Base-by-base conservation (phyloP, 1,140 invertebrate species). In the Diuraphis noxia region DNA sequence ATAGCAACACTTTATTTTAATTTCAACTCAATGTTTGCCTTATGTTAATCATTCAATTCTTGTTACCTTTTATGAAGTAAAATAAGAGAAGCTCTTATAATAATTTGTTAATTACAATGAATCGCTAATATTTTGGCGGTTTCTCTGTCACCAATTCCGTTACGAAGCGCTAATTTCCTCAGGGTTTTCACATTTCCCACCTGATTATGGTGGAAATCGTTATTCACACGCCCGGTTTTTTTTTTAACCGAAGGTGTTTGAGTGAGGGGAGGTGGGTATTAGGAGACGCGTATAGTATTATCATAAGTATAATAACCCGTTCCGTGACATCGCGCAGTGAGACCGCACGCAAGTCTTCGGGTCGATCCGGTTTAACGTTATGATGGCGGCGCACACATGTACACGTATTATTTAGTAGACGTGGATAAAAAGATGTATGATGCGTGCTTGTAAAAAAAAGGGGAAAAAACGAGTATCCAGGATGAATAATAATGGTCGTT, bases 311-410 rank as follows among this genome's bases (percentile, higher is more conserved):
- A 63, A 89, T 77, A 91, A 91, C 89, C 43, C 89, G 89, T 91
- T 91, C 36, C n/a, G 43, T 49, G 72, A 87, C 85, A 56, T 87
- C 49, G 21, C 40, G 30, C 1, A 30, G 25, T 56, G 56, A 90
- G 56, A 90, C 63, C 77, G 38, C 89, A 82, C 89, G 21, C 88
- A 72, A 43, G 89, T 81, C 77, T 91, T 46, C 41, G 88, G 40
- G 56, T 43, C 43, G 89, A 91, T 91, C 89, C 89, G 89, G 89
- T 91, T 91, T 72, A 72, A 82, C 89, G 63, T 81, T 72, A 79
- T 89, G 88, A 89, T 89, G 88, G 88, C 88, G 88, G 56, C 72
- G 40, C 85, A 40, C 40, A n/a, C 21, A 25, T 82, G 77, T 82
- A 77, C 23, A 77, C 21, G 41, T 72, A 72, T 72, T 72, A 72